Conservation (phyloP, 2,888 invertebrate species). For the Agriotes lineatus region DNA sequence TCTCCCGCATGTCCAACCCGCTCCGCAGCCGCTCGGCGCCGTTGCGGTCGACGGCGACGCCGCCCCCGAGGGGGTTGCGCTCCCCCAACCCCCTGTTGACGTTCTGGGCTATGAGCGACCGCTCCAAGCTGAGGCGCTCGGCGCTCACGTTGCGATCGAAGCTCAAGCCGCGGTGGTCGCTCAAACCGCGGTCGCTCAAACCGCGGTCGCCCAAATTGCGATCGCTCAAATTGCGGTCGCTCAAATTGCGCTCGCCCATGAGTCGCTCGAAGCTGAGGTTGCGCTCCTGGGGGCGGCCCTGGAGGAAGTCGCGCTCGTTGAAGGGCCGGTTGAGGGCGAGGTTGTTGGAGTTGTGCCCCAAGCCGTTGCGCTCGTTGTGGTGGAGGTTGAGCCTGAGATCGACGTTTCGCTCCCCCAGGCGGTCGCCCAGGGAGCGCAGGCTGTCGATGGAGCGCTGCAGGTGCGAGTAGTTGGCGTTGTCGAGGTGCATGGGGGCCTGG, state of each 20-base stretch:
- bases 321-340: conserved; percentile 58
- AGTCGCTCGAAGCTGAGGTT: conserved; percentile 58
- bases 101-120: conserved; percentile 56
- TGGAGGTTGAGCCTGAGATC: conserved; percentile 63
- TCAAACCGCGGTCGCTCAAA: conserved; percentile 55
- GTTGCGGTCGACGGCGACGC: conserved; percentile 35
- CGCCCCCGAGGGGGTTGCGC: conserved; percentile 53
- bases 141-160: conserved; percentile 52
- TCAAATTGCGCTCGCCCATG: conserved; percentile 58
- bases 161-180: conserved; percentile 58
- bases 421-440: conserved; percentile 63
- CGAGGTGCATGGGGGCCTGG: conserved; percentile 62
- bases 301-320: conserved; percentile 53
- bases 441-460: conserved; percentile 65
- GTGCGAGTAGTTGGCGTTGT: conserved; percentile 61
- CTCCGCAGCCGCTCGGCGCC: conserved; percentile 46
- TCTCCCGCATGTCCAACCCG: conserved; percentile 46
- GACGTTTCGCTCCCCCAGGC: conserved; percentile 64
- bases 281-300: conserved; percentile 59
- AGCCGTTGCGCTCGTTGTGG: conserved; percentile 50
- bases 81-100: conserved; percentile 59
- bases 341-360: conserved; percentile 41
- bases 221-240: conserved; percentile 49
- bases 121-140: conserved; percentile 60
- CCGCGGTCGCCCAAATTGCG: no score